phyloP scores from a whole-genome alignment of 2,113 vertebrate genomes.

The Terrapene triunguis region DNA sequence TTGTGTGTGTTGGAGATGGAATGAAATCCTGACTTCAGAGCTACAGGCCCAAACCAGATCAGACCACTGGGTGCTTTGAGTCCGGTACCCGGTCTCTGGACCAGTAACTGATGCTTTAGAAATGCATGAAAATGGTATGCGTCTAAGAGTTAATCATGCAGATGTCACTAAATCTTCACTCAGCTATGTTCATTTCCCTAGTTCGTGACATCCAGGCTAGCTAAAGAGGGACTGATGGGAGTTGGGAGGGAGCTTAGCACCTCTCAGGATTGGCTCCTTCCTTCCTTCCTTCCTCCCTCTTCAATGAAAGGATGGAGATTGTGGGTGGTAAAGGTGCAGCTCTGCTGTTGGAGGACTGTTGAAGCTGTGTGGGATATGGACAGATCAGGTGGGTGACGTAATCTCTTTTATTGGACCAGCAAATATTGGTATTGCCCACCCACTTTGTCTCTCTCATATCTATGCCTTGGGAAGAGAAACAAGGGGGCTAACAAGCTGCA shows the following conservation, averaged over 20 bases:
- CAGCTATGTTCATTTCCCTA: not conserved
- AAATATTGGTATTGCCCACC: not conserved
- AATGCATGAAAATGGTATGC: not conserved
- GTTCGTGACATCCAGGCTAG: not conserved
- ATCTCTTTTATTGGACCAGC: not conserved
- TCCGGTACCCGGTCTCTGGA: not conserved
- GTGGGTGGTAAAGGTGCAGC: rapidly evolving
- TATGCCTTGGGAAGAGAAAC: rapidly evolving
- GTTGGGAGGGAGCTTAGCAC: not conserved
- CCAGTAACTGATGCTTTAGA: not conserved
- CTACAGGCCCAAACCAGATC: not conserved
- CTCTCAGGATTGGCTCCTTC: not conserved
- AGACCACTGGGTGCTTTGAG: not conserved
- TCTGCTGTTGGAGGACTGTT: not conserved
- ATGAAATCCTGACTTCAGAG: not conserved
- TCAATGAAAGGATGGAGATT: rapidly evolving
- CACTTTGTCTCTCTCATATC: not conserved
- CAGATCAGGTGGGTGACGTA: not conserved
- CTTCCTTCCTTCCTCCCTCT: not conserved
- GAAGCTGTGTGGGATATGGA: not conserved
- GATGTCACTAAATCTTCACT: not conserved
- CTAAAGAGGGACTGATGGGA: not conserved
- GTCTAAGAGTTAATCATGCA: not conserved
- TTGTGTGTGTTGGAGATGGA: not conserved
- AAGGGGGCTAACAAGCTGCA: rapidly evolving